phyloP scores from a whole-genome alignment of 1,140 invertebrate species.

The Saccostrea cuccullata region DNA sequence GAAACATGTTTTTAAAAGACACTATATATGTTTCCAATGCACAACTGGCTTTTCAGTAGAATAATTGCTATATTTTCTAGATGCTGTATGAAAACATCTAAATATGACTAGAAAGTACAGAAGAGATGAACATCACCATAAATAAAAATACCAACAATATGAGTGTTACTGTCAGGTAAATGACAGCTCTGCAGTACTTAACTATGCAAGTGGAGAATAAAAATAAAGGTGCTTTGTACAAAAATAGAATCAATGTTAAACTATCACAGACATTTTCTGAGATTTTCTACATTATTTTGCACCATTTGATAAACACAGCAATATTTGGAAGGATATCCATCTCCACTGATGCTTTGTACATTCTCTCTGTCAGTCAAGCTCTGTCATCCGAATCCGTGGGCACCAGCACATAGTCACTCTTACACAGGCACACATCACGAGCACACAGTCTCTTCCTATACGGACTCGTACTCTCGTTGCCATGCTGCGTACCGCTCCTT shows the following conservation, averaged over 20 bases:
- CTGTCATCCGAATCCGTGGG: not conserved
- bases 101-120: constrained; percentile 27
- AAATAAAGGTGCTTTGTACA: not conserved
- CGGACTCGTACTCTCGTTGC: constrained; percentile 81
- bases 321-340: not conserved
- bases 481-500: constrained; percentile 79
- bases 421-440: not conserved
- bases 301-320: not conserved
- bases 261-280: not conserved
- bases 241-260: not conserved
- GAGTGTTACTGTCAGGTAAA: not conserved
- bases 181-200: not conserved
- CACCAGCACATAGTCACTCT: not conserved
- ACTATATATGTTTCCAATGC: not conserved
- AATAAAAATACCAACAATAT: not conserved
- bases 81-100: not conserved
- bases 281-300: not conserved
- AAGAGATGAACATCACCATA: not conserved
- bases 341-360: not conserved
- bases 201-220: not conserved
- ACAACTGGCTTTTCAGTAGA: not conserved
- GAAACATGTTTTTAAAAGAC: not conserved
- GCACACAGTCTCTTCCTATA: constrained; percentile 68
- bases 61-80: not conserved
- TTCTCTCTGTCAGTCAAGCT: not conserved